A percentile compares a stretch with the other conserved stretches of the same genome.
These are phyloP conservation scores for Pungitius pungitius DNA, from an alignment of 2,113 vertebrate species.

Conservation along the genomic window DNA sequence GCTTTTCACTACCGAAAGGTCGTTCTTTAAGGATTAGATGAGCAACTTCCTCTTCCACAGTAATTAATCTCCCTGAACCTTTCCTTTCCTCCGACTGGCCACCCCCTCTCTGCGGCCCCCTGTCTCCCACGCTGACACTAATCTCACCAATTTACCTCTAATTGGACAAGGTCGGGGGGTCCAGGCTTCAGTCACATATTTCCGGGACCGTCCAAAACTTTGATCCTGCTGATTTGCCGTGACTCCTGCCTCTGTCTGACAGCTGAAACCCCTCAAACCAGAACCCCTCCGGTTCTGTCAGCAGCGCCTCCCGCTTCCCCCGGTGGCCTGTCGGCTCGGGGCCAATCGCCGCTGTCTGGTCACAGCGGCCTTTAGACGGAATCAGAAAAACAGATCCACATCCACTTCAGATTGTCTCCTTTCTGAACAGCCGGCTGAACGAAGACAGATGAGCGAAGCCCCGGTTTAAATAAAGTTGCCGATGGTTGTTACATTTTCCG, in stretches of 20 bases:
- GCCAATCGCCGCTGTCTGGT: conserved; percentile 4
- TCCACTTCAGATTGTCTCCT: conserved; percentile 14
- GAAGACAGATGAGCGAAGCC: neutral
- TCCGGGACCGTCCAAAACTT: conserved; percentile 34
- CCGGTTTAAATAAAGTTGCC: neutral
- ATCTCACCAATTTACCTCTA: conserved; percentile 72
- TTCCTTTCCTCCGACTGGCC: conserved; percentile 41
- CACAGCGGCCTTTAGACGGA: conserved; percentile 34
- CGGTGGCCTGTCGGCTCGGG: conserved; percentile 32
- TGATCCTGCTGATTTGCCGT: conserved; percentile 46
- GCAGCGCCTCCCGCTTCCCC: conserved; percentile 1
- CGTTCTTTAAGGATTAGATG: conserved; percentile 51
- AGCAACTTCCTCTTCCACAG: conserved; percentile 61
- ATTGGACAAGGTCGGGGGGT: conserved; percentile 70
- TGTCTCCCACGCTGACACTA: conserved; percentile 54
- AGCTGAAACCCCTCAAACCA: conserved; percentile 54
- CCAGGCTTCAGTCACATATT: conserved; percentile 27
- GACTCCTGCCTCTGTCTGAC: conserved; percentile 40
- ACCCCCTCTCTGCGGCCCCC: conserved; percentile 48
- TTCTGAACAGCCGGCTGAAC: neutral
- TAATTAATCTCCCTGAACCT: conserved; percentile 62
- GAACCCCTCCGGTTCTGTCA: conserved; percentile 9
- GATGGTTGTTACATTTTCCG: conserved; percentile 25
- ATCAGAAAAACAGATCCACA: conserved; percentile 26
- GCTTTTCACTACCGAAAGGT: conserved; percentile 41